These are phyloP conservation scores for Lordiphosa andalusiaca DNA, from an alignment of 2,888 invertebrate species.

Conservation along the genomic window DNA sequence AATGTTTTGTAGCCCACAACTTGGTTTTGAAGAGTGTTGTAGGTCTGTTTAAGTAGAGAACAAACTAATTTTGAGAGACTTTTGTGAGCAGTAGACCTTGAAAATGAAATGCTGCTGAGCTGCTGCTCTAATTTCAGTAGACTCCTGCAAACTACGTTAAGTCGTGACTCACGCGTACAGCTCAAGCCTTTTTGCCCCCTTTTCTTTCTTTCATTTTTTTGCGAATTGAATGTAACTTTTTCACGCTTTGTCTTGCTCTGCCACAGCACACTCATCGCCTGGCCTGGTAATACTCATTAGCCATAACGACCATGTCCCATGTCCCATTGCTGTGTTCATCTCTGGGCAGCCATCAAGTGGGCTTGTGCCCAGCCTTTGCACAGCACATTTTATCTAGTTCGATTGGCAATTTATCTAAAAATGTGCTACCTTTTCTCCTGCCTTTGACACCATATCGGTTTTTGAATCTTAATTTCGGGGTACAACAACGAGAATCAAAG, in stretches of 20 bases:
- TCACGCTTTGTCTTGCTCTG: background rate
- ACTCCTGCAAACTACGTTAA: no score
- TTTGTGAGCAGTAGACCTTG: no score
- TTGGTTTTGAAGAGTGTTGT: no score
- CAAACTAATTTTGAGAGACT: no score
- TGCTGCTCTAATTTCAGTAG: no score
- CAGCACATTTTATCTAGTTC: slow-evolving; percentile 72
- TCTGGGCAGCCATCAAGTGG: slow-evolving; percentile 48
- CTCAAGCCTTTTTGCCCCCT: background rate
- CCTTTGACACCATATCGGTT: slow-evolving; percentile 50
- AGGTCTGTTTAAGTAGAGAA: no score
- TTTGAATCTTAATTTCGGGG: slow-evolving; percentile 69
- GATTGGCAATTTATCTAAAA: slow-evolving; percentile 72
- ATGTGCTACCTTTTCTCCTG: slow-evolving; percentile 19
- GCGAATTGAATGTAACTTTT: slow-evolving; percentile 1
- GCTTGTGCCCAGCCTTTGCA: slow-evolving; percentile 64
- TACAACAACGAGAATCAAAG: slow-evolving; percentile 51
- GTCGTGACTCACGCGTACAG: no score
- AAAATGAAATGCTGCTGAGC: no score
- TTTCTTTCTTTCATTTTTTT: slow-evolving; percentile 8
- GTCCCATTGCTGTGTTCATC: slow-evolving; percentile 28
- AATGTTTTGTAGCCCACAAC: no score
- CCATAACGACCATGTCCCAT: slow-evolving; percentile 54
- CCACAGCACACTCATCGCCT: slow-evolving; percentile 18
- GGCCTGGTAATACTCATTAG: slow-evolving; percentile 65